Evolutionary conservation across 2,888 invertebrate genomes (phyloP), one percentile per base, ranked within the genome.

Genomic region (Oconnorella tubifera): DNA sequence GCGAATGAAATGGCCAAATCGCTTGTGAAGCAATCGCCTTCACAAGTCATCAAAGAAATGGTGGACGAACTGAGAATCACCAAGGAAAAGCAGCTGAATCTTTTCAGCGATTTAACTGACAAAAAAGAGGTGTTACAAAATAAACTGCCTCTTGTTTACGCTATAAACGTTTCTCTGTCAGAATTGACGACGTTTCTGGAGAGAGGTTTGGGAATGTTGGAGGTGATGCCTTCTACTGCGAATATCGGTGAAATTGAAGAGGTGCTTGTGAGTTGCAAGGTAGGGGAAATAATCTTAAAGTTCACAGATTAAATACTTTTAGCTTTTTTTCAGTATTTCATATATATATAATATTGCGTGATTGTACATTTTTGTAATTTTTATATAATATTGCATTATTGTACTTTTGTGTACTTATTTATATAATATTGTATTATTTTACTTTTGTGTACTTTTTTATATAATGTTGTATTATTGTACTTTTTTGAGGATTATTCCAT

Each of bases 131-230:
- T 40, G 10, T 19, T 40, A 19, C 10, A 19, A 40, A 19, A 19
- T 14, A 40, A 40, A 19, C 40, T 51, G 25, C 53, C 53, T 19
- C 53, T 10, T 6, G 25, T 51, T 19, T 23, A 51, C 14, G 6
- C 53, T 6, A 10, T 51, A 6, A 23, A 51, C 53, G 25, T 23
- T 19, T 23, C 53, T 10, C 53, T 51, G 53, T 51, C 53, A 23
- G 53, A 51, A 19, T 23, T 51, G 25, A 51, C 53, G 53, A 51
- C 14, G 6, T 51, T 51, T 25, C 53, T 51, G 10, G 53, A 51
- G 53, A 6, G 53, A 25, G 53, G 53, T 6, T 23, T 51, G 25
- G 53, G 25, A 27, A 10, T 51, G 6, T 23, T 51, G 53, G 53
- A 51, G 53, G 25, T 25, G 10, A 19, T 27, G 10, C 53, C 53